Base-by-base conservation (phyloP, 2,797 vertebrate species). In the Fringilla coelebs region DNA sequence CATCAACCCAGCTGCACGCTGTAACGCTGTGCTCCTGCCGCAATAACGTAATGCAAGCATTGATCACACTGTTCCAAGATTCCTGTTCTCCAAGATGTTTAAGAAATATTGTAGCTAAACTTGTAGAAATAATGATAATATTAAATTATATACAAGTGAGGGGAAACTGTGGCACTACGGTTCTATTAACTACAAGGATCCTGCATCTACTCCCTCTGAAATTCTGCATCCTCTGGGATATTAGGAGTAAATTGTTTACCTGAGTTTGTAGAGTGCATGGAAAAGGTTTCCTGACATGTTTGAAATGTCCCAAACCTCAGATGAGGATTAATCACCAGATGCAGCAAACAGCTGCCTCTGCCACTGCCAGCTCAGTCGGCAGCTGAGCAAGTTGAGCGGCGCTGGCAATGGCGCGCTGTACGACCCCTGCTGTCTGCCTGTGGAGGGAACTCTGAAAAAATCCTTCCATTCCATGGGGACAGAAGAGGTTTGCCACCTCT, bases 401-500 rank as follows among this genome's bases (percentile, higher is more conserved):
- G 21, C 25, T 60, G 49, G 21, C 32, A 66, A 7, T 1, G 2
- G 3, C 40, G 17, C 31, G 11, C 38, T 51, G 17, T 7, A 24
- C 2, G 3, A n/a, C 3, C 7, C 12, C 11, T 31, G 2, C 2
- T 1, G 22, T 28, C 38, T 34, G 38, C 4, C 17, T 48, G 13
- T 1, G 1, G 13, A 22, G 16, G 52, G 38, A 61, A 12, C 19
- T 55, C 24, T 18, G n/a, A 7, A 52, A 21, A 74, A 78, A 85
- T 46, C 7, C 15, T 71, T 52, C 43, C n/a, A 13, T 74, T 49
- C 73, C 72, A 14, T 1, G 13, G n/a, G 21, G 16, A 14, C 11
- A 48, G 31, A 51, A 82, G 21, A 77, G 2, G 3, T 7, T 72
- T 71, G 3, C 12, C 70, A 16, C 13, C n/a, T 70, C 76, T 58